Evolutionary conservation across 1,140 invertebrate genomes (phyloP).

Genomic region (Leptonema lineaticorne): DNA sequence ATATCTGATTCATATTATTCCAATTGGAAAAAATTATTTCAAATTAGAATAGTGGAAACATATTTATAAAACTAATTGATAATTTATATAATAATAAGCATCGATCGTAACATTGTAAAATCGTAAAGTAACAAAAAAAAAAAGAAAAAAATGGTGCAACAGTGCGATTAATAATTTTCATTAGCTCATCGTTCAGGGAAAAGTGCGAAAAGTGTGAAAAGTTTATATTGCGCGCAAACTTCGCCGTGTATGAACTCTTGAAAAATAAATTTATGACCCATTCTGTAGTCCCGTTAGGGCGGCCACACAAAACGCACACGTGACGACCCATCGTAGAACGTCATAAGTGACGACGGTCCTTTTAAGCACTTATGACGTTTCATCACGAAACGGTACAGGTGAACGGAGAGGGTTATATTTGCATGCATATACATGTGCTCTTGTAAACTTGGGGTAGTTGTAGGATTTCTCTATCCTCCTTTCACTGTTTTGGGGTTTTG

Average conservation of each 20-base stretch:
- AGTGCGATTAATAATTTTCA: not conserved
- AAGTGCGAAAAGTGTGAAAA: not conserved
- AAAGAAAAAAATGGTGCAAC: too few relatives aligned
- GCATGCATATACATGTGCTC: conserved; percentile 38
- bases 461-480: conserved; percentile 42
- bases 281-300: conserved; percentile 24
- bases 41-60: too few relatives aligned
- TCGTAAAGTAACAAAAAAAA: too few relatives aligned
- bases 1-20: too few relatives aligned
- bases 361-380: conserved; percentile 36
- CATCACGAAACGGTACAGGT: conserved; percentile 28
- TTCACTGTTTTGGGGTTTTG: conserved; percentile 43
- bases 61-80: too few relatives aligned
- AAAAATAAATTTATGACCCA: conserved; percentile 16
- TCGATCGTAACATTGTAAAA: too few relatives aligned
- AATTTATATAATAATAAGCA: not conserved
- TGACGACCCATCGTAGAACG: not conserved
- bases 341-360: not conserved
- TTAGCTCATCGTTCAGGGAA: not conserved
- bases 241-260: not conserved
- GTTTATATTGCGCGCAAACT: not conserved
- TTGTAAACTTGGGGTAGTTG: conserved; percentile 40
- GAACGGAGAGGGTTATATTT: conserved; percentile 42
- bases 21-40: too few relatives aligned
- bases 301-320: conserved; percentile 40